Base-by-base conservation (phyloP, 2,888 invertebrate genomes). In the Tetropium fuscum region DNA sequence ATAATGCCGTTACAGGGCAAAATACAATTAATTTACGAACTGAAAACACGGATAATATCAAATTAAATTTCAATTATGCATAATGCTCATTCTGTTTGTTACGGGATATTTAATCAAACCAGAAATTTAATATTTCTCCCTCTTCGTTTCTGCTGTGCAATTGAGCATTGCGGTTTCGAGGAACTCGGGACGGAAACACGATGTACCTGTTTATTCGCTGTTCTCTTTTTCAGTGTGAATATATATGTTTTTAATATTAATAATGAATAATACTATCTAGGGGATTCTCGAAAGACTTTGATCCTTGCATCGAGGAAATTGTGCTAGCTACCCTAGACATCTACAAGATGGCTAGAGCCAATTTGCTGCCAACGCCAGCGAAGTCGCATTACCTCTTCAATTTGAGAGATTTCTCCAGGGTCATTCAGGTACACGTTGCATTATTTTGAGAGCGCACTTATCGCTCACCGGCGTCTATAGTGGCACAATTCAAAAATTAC, bases 381-480 rank as follows among this genome's bases (percentile, higher is more conserved):
- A 97, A 97, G 78, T 95, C 94, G 0, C 97, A 97, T 81, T 97
- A 98, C 79, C 87, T 96, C 4, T 98, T 98, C 81, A 97, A 97
- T 82, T 85, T 98, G 68, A 86, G 97, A 69, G 97, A 98, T 80
- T 97, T 97, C 80, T 93, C 95, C 0, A 87, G 96, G 75, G 97
- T 98, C 7, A 92, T 98, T 73, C 87, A 92, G 84, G 91, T 90
- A 80, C 25, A 11, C 2, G n/a, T 36, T 19, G 10, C 4, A 32
- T 20, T 38, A 11, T 40, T 36, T 32, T 48, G 20, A 27, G 30
- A 27, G 5, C 20, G n/a, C 30, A 13, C 22, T 47, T 47, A 2
- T 27, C n/a, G n/a, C n/a, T n/a, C n/a, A 13, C 13, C 8, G 34
- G 7, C 8, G 6, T 10, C n/a, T 8, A 30, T 30, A 6, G 5